Base-by-base conservation (phyloP, 2,888 invertebrate species). In the Lysandra coridon region DNA sequence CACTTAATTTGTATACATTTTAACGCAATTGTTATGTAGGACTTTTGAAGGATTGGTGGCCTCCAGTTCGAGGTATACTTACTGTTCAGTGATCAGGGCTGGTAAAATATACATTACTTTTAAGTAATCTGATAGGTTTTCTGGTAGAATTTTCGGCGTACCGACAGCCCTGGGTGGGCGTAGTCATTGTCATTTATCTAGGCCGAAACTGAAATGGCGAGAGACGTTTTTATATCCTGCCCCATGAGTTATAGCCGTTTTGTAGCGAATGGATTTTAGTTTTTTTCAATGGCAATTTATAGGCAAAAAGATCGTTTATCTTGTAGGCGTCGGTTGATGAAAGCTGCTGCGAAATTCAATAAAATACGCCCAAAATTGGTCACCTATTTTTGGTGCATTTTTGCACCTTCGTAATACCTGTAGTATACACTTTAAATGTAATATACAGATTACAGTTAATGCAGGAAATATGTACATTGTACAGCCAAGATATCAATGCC, bases 151-250 rank as follows among this genome's bases (percentile, higher is more conserved):
- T 69, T 76, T 7, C 53, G 14, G 76, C 1, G 10, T 6, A 14
- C 2, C 14, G 33, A 14, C 53, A 17, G 37, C 23, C 62, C 73
- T 53, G 40, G 40, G 23, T 73, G 64, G 82, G 82, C 77, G 76
- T 74, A 80, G 82, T 80, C 81, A 81, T 80, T 82, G 82, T 83
- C 85, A 85, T 87, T 86, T 87, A 87, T 88, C 87, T 84, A 80
- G 80, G 82, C 78, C 82, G 79, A 81, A 82, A 82, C 80, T 78
- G 79, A 81, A 80, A 81, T 81, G 80, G 81, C 79, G 83, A 82
- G 83, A 83, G 84, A 83, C 83, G 83, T 85, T 86, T 86, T 87
- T 87, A 86, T 87, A 85, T 80, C 81, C 81, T 75, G 79, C 81
- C 82, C 82, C 83, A 83, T 86, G 84, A 85, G 84, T 83, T 84